phyloP scores from a whole-genome alignment of 92 coral and sea anemone genomes.

The Parazoanthus atlanticus region DNA sequence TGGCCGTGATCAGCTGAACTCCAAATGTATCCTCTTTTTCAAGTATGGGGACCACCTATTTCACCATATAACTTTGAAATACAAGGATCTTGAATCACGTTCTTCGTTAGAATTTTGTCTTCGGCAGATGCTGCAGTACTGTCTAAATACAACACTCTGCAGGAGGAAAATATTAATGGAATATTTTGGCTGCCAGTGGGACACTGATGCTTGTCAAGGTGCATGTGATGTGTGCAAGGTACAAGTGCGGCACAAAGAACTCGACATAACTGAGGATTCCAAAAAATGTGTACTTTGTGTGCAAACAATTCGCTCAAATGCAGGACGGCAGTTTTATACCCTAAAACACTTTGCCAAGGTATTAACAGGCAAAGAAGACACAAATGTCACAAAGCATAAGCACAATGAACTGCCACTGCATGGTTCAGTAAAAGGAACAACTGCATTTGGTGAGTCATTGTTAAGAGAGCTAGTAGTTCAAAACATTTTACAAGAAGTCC shows the following conservation, averaged over 20 bases:
- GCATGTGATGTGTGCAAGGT: no score
- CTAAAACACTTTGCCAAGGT: no score
- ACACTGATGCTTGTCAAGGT: no score
- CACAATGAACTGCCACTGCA: constrained; percentile 32
- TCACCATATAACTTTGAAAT: constrained; percentile 11
- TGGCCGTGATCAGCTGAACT: constrained; percentile 36
- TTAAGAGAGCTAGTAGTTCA: constrained; percentile 15
- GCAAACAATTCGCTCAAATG: no score
- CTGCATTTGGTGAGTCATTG: constrained; percentile 42
- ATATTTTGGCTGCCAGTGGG: no score
- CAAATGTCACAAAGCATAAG: no score
- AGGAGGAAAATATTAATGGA: no score
- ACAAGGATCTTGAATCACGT: not conserved
- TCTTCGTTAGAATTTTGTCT: not conserved
- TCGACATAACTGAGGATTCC: no score
- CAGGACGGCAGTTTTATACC: no score
- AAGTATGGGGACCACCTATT: constrained; percentile 29
- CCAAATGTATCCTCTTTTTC: constrained; percentile 35
- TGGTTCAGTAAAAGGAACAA: constrained; percentile 42
- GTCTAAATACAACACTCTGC: not conserved
- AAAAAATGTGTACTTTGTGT: no score
- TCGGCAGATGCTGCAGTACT: constrained; percentile 15
- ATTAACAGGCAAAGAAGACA: no score
- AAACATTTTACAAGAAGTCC: constrained; percentile 27
- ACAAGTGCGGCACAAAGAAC: no score